Evolutionary conservation across 2,113 vertebrate species (phyloP).

Genomic region (Neodontobutis hainanensis): DNA sequence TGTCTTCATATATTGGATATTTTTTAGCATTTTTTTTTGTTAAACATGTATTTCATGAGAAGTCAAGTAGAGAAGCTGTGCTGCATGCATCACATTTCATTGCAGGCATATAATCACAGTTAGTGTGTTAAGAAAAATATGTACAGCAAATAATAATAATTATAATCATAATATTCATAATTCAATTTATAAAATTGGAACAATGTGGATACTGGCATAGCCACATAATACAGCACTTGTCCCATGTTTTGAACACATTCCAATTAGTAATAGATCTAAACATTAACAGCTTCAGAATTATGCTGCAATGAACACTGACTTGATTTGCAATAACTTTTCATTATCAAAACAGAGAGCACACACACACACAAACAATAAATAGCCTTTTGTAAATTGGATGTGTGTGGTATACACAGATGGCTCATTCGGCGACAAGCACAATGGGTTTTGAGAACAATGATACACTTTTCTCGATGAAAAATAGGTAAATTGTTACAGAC

Average conservation of each 20-base stretch:
- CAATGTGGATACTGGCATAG: constrained; percentile 56
- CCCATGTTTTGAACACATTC: constrained; percentile 43
- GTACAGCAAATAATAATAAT: constrained; percentile 60
- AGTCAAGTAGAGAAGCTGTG: constrained; percentile 66
- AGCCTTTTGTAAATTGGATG: constrained; percentile 57
- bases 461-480: constrained; percentile 45
- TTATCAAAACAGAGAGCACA: constrained; percentile 53
- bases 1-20: constrained; percentile 64
- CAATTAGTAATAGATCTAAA: constrained; percentile 40
- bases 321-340: constrained; percentile 42
- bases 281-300: constrained; percentile 59
- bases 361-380: constrained; percentile 59
- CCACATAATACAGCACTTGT: constrained; percentile 53
- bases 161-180: constrained; percentile 35
- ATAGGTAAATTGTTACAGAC: constrained; percentile 69
- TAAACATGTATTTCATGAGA: constrained; percentile 75
- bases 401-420: constrained; percentile 72
- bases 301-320: constrained; percentile 73
- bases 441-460: constrained; percentile 62
- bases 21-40: constrained; percentile 53
- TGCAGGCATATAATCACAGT: constrained; percentile 77
- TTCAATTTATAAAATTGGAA: constrained; percentile 70
- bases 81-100: constrained; percentile 78
- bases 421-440: constrained; percentile 63
- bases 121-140: constrained; percentile 66